Conservation (phyloP, 2,797 vertebrate species). For the Falco peregrinus region DNA sequence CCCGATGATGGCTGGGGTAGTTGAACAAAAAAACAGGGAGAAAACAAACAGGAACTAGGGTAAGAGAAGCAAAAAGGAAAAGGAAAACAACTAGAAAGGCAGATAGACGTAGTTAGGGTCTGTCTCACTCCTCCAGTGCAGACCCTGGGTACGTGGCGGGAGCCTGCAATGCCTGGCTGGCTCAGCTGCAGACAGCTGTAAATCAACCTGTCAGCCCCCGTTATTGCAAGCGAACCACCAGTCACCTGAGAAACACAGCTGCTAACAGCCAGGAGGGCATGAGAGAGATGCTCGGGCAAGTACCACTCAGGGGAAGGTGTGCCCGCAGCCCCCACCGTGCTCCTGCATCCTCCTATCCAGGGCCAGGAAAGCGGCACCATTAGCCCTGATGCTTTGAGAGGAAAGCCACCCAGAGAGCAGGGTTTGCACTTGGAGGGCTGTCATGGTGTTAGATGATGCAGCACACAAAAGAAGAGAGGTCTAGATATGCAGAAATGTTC, state of each 20-base stretch:
- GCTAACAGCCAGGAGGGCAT: background rate
- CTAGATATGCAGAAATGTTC: background rate
- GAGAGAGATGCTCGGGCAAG: background rate
- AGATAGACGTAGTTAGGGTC: background rate
- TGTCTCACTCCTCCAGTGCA: background rate
- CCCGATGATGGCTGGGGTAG: background rate
- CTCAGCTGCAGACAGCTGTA: background rate
- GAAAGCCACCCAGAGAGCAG: background rate
- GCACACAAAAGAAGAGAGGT: background rate
- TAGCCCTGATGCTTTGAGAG: background rate
- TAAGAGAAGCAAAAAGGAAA: background rate
- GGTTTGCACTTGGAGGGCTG: background rate
- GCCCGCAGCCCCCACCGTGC: too few species aligned
- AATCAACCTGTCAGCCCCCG: background rate
- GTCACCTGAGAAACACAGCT: background rate
- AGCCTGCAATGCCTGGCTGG: background rate
- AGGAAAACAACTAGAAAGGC: background rate
- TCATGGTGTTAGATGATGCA: background rate
- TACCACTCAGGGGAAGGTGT: background rate
- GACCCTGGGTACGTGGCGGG: accelerated
- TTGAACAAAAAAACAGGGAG: accelerated
- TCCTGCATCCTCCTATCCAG: background rate
- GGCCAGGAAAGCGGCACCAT: background rate
- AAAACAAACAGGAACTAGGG: background rate
- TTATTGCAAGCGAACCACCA: background rate